A percentile compares a stretch with the other conserved stretches of the same genome.
These are phyloP conservation scores for Vulpes lagopus DNA, from an alignment of 2,113 vertebrate species.

Conservation along the genomic window DNA sequence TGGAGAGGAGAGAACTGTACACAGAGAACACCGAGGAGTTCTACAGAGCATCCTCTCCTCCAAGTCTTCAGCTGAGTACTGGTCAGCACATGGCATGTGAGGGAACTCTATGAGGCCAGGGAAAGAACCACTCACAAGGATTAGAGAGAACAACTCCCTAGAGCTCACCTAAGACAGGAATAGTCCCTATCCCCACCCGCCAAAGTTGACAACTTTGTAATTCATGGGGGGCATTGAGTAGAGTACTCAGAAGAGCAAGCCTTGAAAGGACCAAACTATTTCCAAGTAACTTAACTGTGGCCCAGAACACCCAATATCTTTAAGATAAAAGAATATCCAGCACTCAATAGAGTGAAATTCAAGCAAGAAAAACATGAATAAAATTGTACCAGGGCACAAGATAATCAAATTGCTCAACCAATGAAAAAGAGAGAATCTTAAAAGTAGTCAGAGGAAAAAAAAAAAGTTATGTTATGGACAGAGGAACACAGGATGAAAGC, in stretches of 20 bases:
- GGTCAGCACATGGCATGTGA: background rate
- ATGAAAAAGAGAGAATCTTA: conserved; percentile 13
- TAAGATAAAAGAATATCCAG: background rate
- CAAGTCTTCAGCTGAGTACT: background rate
- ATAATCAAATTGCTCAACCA: conserved; percentile 13
- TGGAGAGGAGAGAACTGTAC: background rate
- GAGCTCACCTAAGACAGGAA: background rate
- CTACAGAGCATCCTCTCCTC: background rate
- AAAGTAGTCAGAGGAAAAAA: background rate
- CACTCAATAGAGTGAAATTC: conserved; percentile 5
- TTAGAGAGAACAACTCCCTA: too few species aligned
- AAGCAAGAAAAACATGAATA: conserved; percentile 23
- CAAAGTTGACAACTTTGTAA: background rate
- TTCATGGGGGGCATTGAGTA: background rate
- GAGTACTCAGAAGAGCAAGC: background rate
- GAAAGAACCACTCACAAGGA: background rate
- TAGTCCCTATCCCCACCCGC: background rate
- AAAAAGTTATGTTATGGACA: background rate
- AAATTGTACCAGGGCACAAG: background rate
- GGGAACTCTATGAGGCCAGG: background rate
- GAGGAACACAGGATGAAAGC: background rate
- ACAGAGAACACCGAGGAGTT: background rate
- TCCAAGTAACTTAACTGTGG: background rate
- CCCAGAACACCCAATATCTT: background rate
- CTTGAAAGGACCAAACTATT: conserved; percentile 32